phyloP scores from a whole-genome alignment of 1,140 invertebrate genomes.

The Thaumatotibia leucotreta region DNA sequence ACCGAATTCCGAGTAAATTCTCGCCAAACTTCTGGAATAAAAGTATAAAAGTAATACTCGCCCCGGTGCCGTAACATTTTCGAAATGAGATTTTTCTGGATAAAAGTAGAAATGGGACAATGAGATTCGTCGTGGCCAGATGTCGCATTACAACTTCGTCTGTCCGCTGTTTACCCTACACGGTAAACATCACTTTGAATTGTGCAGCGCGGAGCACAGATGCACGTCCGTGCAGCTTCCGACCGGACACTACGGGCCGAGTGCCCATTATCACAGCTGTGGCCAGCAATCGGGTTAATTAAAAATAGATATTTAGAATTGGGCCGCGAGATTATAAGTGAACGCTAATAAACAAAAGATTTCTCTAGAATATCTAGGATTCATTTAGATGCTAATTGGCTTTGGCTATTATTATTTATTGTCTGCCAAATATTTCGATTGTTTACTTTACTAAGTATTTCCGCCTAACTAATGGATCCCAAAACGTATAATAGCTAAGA shows the following conservation, averaged over 20 bases:
- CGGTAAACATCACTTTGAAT: background rate
- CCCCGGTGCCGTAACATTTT: slow-evolving; percentile 35
- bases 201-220: background rate
- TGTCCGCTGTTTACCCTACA: background rate
- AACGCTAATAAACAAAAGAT: background rate
- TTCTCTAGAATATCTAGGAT: background rate
- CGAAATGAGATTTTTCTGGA: slow-evolving; percentile 31
- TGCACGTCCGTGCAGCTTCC: slow-evolving; percentile 8
- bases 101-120: slow-evolving; percentile 38
- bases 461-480: no score
- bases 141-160: slow-evolving; percentile 38
- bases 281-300: background rate
- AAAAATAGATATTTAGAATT: background rate
- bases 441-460: no score
- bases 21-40: slow-evolving; percentile 7
- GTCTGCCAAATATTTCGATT: no score
- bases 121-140: slow-evolving; percentile 33
- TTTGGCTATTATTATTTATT: no score
- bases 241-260: slow-evolving; percentile 4
- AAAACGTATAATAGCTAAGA: no score
- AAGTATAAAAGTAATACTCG: slow-evolving; percentile 31
- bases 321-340: background rate
- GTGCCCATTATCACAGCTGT: background rate
- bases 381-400: no score
- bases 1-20: slow-evolving; percentile 15